Conservation (phyloP, 2,797 vertebrate genomes). For the Oophaga sylvatica region DNA sequence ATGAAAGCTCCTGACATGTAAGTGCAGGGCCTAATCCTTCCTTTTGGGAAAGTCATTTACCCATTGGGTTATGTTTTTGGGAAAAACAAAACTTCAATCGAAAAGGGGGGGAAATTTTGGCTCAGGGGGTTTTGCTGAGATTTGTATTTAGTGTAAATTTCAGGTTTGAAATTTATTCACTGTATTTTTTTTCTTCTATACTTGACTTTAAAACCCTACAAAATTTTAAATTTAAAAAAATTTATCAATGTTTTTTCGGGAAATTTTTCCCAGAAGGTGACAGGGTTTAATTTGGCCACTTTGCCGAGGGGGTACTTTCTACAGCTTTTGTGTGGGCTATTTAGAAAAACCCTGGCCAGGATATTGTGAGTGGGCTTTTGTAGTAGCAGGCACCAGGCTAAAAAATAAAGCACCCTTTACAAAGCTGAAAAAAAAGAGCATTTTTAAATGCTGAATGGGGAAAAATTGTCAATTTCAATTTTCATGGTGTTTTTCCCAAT, state of each 20-base stretch:
- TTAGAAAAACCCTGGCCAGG: slow-evolving; percentile 30
- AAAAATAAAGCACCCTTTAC: slow-evolving; percentile 10
- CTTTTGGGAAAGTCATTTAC: slow-evolving; percentile 17
- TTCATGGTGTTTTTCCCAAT: not conserved
- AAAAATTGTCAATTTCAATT: not conserved
- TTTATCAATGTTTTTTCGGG: slow-evolving; percentile 21
- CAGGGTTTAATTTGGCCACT: slow-evolving; percentile 24
- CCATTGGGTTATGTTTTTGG: slow-evolving; percentile 29
- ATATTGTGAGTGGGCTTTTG: slow-evolving; percentile 26
- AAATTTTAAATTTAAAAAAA: slow-evolving; percentile 30
- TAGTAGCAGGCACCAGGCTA: not conserved
- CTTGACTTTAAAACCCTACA: not conserved
- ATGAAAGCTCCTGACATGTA: slow-evolving; percentile 32
- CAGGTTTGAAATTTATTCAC: no score
- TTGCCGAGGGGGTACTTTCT: slow-evolving; percentile 20
- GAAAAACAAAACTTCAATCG: slow-evolving; percentile 25
- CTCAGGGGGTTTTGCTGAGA: slow-evolving; percentile 18
- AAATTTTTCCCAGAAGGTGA: slow-evolving; percentile 31
- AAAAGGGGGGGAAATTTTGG: not conserved
- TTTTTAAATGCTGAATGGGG: not conserved
- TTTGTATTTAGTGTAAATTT: not conserved
- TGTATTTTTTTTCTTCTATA: not conserved
- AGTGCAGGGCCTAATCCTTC: slow-evolving; percentile 21
- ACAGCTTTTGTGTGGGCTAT: slow-evolving; percentile 50
- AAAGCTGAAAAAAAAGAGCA: not conserved